Evolutionary conservation across 2,797 vertebrate species (phyloP).

Genomic region (Buphagus erythrorhynchus): DNA sequence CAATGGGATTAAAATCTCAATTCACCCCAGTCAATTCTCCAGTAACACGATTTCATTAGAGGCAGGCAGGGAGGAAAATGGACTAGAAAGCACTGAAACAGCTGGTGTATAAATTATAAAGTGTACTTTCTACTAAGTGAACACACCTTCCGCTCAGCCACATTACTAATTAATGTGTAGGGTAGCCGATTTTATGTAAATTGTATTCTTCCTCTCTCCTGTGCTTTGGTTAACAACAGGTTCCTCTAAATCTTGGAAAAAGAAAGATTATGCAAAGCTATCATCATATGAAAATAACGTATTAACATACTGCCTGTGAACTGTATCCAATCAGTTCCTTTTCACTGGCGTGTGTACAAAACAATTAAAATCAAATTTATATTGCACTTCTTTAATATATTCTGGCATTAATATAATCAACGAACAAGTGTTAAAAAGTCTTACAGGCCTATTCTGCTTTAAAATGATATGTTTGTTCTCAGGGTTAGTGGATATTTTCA

Average conservation of each 20-base stretch:
- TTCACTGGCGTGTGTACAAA: constrained; percentile 99
- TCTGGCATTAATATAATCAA: constrained; percentile 96
- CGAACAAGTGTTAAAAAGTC: constrained; percentile 92
- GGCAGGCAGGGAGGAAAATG: constrained; percentile 94
- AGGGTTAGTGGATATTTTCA: constrained; percentile 52
- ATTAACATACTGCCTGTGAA: constrained; percentile 99
- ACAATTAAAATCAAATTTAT: constrained; percentile 99
- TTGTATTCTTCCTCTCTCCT: constrained; percentile 92
- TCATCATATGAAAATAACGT: constrained; percentile 99
- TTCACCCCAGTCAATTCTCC: constrained; percentile 98
- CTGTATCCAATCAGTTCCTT: constrained; percentile 99
- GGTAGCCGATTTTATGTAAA: constrained; percentile 98
- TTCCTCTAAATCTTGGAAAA: constrained; percentile 93
- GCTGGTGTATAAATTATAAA: constrained; percentile 99
- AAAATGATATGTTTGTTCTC: constrained; percentile 70
- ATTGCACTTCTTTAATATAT: constrained; percentile 97
- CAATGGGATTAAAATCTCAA: constrained; percentile 99
- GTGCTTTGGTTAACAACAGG: constrained; percentile 94
- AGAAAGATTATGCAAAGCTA: constrained; percentile 98
- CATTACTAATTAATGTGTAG: constrained; percentile 99
- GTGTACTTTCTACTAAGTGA: constrained; percentile 98
- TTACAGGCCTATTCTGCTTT: constrained; percentile 87
- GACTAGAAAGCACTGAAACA: constrained; percentile 95
- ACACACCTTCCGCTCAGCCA: constrained; percentile 96
- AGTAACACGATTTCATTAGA: constrained; percentile 99